phyloP scores from a whole-genome alignment of 2,888 invertebrate species.

The Linnaemya tessellans region DNA sequence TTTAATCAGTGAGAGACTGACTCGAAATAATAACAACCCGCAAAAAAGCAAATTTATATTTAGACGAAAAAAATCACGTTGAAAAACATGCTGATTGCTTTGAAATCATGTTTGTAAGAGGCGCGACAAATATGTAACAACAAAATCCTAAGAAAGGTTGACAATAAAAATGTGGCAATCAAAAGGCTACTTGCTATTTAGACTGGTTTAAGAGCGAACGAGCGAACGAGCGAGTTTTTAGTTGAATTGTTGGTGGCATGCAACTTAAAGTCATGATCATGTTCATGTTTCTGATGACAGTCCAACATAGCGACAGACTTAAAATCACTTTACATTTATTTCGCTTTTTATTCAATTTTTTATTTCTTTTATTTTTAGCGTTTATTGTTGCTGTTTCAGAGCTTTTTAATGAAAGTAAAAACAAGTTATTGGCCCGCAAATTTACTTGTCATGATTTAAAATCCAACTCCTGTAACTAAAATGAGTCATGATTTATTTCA shows the following conservation, averaged over 20 bases:
- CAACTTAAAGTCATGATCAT: slow-evolving; percentile 69
- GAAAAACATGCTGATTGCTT: slow-evolving; percentile 29
- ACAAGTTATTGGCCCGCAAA: slow-evolving; percentile 55
- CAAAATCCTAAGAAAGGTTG: slow-evolving; percentile 38
- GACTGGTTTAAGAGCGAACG: background rate
- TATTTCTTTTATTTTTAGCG: background rate
- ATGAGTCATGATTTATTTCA: slow-evolving; percentile 38
- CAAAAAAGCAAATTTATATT: background rate
- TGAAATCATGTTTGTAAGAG: slow-evolving; percentile 18
- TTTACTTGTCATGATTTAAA: slow-evolving; percentile 53
- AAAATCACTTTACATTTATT: slow-evolving; percentile 59
- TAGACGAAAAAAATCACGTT: background rate
- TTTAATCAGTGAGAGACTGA: slow-evolving; percentile 41
- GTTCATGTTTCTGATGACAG: slow-evolving; percentile 57
- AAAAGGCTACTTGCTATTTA: slow-evolving; percentile 25
- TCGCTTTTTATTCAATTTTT: slow-evolving; percentile 26
- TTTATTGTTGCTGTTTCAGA: background rate
- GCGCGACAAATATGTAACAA: slow-evolving; percentile 29
- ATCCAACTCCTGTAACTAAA: slow-evolving; percentile 10
- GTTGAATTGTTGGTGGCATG: slow-evolving; percentile 45
- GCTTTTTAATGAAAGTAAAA: slow-evolving; percentile 67
- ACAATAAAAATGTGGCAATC: slow-evolving; percentile 46
- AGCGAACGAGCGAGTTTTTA: background rate
- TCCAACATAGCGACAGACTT: slow-evolving; percentile 42
- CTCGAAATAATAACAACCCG: slow-evolving; percentile 30